Base-by-base conservation (phyloP, 2,113 vertebrate genomes). In the Eubucco bourcierii region DNA sequence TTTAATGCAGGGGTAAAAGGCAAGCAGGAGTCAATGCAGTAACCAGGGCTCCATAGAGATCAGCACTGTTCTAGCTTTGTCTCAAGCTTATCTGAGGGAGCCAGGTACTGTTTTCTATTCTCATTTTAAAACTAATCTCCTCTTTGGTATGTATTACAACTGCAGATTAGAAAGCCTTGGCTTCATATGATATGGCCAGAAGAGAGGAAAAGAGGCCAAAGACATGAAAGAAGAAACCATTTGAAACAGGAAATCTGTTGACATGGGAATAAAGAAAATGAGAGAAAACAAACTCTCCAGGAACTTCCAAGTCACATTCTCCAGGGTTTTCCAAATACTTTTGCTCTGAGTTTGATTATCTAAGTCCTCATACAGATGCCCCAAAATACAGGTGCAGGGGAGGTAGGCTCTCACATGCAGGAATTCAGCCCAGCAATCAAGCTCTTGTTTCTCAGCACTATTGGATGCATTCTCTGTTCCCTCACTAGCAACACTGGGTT, bases 21-120 rank as follows among this genome's bases (percentile, higher is more conserved):
- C 47, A 79, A 73, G 8, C 23, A 61, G 37, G 92, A 80, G 59
- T 50, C 67, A 73, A 2, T 44, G 41, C 56, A 75, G 77, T 70
- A 92, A 84, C 33, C 82, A 86, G 60, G 68, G 72, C 34, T 90
- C 76, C 55, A 20, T 9, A 65, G 81, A 88, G 56, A 60, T 66
- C 82, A 90, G 47, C 15, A 21, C 19, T 75, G 34, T 25, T 88
- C 70, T 87, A 75, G 73, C 50, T 90, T 93, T 63, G 25, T 94
- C 76, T 91, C 81, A 37, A 68, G 39, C 58, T 96, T 95, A 89
- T 92, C 94, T 73, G 44, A 81, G 27, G 20, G 21, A 94, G 44
- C 37, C 90, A 87, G 89, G 63, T 58, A 95, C 29, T 70, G 59
- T 73, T 55, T 20, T 39, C 23, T 86, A 61, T 58, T 65, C 61